Percentiles rank a stretch among this genome's conserved stretches.
These are phyloP conservation scores for Camponotus fellah DNA, from an alignment of 2,888 invertebrate genomes.

Conservation along the genomic window DNA sequence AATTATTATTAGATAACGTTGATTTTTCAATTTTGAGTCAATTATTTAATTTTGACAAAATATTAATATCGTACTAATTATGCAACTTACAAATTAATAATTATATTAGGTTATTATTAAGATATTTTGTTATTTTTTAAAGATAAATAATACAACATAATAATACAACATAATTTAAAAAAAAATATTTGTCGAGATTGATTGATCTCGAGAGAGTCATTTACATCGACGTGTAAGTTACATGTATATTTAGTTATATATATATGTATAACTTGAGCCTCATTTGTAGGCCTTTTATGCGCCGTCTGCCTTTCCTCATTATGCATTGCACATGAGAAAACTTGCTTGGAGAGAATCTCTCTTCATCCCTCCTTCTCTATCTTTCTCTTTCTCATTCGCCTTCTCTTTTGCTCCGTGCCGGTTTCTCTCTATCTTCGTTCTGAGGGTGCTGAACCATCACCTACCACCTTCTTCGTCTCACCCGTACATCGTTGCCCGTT, in stretches of 20 bases:
- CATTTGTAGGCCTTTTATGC: constrained; percentile 84
- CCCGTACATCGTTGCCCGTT: constrained; percentile 62
- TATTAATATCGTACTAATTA: not conserved
- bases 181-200: not conserved
- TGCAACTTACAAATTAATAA: not conserved
- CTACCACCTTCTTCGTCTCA: constrained; percentile 38
- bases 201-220: not conserved
- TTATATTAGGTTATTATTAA: not conserved
- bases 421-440: constrained; percentile 56
- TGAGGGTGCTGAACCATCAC: constrained; percentile 63
- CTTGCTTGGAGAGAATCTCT: constrained; percentile 80
- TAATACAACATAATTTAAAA: not conserved
- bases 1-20: not conserved
- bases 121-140: not conserved
- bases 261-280: constrained; percentile 71
- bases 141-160: not conserved
- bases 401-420: constrained; percentile 53
- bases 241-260: constrained; percentile 50
- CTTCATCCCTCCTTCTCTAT: constrained; percentile 80
- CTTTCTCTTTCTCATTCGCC: constrained; percentile 79
- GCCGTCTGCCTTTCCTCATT: constrained; percentile 84
- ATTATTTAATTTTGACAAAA: constrained; percentile 1
- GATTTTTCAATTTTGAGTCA: too few relatives aligned
- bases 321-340: constrained; percentile 86
- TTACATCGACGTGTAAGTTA: constrained; percentile 32